Conservation (phyloP, 92 coral and sea anemone species). For the Desmophyllum pertusum region DNA sequence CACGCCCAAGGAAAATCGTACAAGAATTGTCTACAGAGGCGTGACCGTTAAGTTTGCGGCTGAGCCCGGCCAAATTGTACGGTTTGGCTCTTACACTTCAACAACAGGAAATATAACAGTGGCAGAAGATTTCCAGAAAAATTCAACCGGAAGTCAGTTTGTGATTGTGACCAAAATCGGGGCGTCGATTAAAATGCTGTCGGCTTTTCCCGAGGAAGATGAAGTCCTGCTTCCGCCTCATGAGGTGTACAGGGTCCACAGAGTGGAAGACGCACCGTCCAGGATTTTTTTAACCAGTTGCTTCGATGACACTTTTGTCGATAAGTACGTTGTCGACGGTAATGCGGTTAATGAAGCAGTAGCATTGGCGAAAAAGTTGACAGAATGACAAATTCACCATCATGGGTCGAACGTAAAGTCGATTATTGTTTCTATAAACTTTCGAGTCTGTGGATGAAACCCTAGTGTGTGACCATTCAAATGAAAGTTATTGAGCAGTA, state of each 20-base stretch:
- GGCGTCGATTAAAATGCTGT: slow-evolving; percentile 62
- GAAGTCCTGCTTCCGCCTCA: slow-evolving; percentile 75
- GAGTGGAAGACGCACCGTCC: slow-evolving; percentile 52
- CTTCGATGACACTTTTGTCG: slow-evolving; percentile 73
- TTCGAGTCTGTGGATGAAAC: too few species aligned
- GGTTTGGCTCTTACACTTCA: slow-evolving; percentile 80
- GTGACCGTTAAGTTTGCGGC: slow-evolving; percentile 57
- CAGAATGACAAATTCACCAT: not conserved
- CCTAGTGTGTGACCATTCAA: too few species aligned
- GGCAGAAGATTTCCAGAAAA: slow-evolving; percentile 61
- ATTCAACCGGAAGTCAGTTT: slow-evolving; percentile 64
- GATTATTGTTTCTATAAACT: too few species aligned
- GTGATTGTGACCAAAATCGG: slow-evolving; percentile 74
- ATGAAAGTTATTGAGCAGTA: too few species aligned
- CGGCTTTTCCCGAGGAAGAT: slow-evolving; percentile 74
- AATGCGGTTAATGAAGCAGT: slow-evolving; percentile 59
- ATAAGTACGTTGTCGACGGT: slow-evolving; percentile 55
- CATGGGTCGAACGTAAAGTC: too few species aligned
- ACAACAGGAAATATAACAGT: slow-evolving; percentile 58
- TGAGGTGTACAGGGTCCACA: slow-evolving; percentile 61
- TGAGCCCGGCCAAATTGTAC: slow-evolving; percentile 63
- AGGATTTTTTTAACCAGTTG: slow-evolving; percentile 60
- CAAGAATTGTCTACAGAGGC: slow-evolving; percentile 73
- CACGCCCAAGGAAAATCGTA: slow-evolving; percentile 67
- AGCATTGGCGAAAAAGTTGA: slow-evolving; percentile 38